A percentile compares a stretch with the other conserved stretches of the same genome.
These are phyloP conservation scores for Telenomus remus DNA, from an alignment of 1,140 invertebrate species.

Conservation along the genomic window DNA sequence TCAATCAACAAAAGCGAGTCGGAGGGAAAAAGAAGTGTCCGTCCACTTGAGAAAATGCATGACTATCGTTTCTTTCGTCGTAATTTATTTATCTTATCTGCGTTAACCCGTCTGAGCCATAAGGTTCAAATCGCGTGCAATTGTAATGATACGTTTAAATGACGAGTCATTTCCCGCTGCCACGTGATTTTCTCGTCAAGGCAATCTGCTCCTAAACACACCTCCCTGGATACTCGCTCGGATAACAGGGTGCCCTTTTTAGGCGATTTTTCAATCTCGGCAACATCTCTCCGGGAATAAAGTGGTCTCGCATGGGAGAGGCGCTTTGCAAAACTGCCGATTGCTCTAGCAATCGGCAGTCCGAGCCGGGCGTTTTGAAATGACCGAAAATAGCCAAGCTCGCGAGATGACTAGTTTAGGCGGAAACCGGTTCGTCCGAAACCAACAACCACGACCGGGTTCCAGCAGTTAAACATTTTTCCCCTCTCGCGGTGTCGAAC, in stretches of 20 bases:
- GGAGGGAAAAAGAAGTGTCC: no score
- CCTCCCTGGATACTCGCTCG: constrained; percentile 52
- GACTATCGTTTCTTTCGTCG: no score
- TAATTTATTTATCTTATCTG: constrained; percentile 1
- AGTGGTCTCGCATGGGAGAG: no score
- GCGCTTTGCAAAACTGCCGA: no score
- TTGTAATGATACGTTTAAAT: constrained; percentile 74
- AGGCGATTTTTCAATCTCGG: constrained; percentile 36
- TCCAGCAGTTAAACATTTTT: constrained; percentile 51
- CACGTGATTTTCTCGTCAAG: constrained; percentile 74
- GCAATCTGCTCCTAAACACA: constrained; percentile 67
- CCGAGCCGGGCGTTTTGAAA: constrained; percentile 11
- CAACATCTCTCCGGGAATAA: no score
- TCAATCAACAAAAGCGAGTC: no score
- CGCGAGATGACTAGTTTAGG: constrained; percentile 55
- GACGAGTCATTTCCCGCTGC: constrained; percentile 74
- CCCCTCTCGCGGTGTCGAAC: constrained; percentile 43
- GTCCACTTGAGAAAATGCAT: no score
- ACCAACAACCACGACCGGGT: constrained; percentile 37
- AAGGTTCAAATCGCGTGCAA: constrained; percentile 48
- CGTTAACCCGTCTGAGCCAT: constrained; percentile 43
- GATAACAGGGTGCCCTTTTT: constrained; percentile 55
- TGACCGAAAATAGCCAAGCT: constrained; percentile 46
- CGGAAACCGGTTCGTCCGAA: constrained; percentile 59
- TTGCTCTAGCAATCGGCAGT: no score